These are phyloP conservation scores for Eremophila alpestris DNA, from an alignment of 2,797 vertebrate genomes.

Conservation along the genomic window DNA sequence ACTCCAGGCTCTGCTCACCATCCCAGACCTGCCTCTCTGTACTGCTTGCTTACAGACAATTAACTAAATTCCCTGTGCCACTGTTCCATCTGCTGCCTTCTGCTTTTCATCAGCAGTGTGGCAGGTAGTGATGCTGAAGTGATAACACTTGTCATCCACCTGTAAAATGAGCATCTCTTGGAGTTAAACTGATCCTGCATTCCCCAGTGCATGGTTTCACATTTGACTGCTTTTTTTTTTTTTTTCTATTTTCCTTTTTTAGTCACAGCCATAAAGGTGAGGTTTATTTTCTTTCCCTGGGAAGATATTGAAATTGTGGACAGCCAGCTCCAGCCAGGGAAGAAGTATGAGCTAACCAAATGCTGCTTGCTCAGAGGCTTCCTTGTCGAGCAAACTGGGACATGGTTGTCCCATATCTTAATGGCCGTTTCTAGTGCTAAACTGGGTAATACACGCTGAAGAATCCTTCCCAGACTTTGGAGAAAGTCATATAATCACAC, in stretches of 20 bases:
- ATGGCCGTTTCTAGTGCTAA: neutral
- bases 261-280: neutral
- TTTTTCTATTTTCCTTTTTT: neutral
- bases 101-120: neutral
- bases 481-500: neutral
- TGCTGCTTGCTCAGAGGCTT: neutral
- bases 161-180: neutral
- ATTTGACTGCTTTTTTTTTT: neutral
- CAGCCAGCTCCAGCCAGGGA: neutral
- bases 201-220: neutral
- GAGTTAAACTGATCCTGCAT: neutral
- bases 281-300: neutral
- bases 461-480: neutral
- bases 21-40: neutral
- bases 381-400: neutral
- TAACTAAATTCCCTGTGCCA: neutral
- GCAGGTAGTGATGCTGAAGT: neutral
- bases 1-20: neutral
- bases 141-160: neutral
- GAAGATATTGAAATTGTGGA: neutral
- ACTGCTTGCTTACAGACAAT: neutral
- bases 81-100: neutral
- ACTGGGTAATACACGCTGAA: neutral
- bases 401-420: neutral
- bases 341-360: slow-evolving; percentile 9